These are phyloP conservation scores for Drosophila nigritarsus DNA, from an alignment of 2,888 invertebrate species.

Conservation along the genomic window DNA sequence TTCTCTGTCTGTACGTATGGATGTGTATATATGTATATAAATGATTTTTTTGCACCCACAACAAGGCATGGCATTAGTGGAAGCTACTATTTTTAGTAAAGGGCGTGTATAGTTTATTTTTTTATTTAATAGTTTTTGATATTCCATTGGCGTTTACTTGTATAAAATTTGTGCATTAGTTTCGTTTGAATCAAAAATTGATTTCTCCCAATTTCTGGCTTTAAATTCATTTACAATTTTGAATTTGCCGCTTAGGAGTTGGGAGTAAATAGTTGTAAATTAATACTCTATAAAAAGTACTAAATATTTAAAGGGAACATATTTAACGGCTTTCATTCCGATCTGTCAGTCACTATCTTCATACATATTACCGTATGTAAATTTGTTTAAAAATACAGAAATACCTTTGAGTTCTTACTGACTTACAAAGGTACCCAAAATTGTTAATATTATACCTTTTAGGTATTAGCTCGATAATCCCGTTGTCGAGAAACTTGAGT, in stretches of 20 bases:
- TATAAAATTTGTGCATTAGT: conserved; percentile 57
- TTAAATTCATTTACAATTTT: conserved; percentile 2
- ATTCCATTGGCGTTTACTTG: conserved; percentile 41
- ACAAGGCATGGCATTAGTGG: conserved; percentile 21
- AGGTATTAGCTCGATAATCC: conserved; percentile 31
- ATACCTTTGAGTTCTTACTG: background rate
- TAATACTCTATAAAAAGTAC: background rate
- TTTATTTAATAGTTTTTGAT: conserved; percentile 58
- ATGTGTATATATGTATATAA: background rate
- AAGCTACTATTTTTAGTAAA: conserved; percentile 70
- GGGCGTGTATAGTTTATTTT: conserved; percentile 72
- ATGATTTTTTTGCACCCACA: conserved; percentile 11
- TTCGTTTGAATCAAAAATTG: conserved; percentile 36
- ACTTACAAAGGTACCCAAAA: background rate
- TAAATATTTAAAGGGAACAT: background rate
- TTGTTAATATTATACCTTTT: conserved; percentile 57
- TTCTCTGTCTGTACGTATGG: conserved; percentile 13
- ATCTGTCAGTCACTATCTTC: background rate
- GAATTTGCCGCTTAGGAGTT: background rate
- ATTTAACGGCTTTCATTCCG: background rate
- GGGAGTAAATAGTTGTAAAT: background rate
- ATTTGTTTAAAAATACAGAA: background rate
- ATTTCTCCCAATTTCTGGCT: background rate
- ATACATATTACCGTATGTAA: background rate
- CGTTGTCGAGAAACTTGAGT: background rate